Evolutionary conservation across 2,888 invertebrate genomes (phyloP), one percentile per base, ranked within the genome.

Genomic region (Microctonus aethiopoides): DNA sequence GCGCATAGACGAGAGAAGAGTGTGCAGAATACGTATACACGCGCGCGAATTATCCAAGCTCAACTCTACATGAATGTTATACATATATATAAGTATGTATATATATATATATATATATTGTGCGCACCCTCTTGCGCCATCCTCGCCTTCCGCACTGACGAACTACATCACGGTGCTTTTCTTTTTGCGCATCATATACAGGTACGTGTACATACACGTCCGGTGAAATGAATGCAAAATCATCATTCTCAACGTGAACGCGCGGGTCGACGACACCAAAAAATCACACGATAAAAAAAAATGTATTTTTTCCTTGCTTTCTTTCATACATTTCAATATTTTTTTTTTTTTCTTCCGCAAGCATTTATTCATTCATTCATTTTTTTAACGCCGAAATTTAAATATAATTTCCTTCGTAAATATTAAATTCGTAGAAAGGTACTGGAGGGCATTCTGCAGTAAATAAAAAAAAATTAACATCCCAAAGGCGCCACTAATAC

Each of bases 151-250:
- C 57, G 66, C 66, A 66, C 66, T 57, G 41, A 66, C 56, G 66
- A 66, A 46, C 66, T 66, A 57, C 46, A 46, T 46, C 57, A 57
- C 56, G 68, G 75, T 77, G 75, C 77, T 77, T 76, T 76, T 66
- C 57, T 66, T 66, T 57, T 24, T 66, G 46, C 46, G 29, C 41
- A 26, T 26, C n/a, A 22, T 9, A 36, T 34, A 52, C 22, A 34
- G 34, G 36, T 24, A 16, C 10, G 63, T 70, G 72, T 72, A 56
- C 61, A 66, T 61, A 62, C 69, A 71, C 68, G 73, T 74, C 75
- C 74, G 67, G 69, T 70, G 67, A 63, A 72, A 76, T 75, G 76
- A 78, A 79, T 78, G 67, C 76, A 20, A 66, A 72, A 61, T 75
- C 75, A 70, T 75, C 73, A 74, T 70, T 39, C 51, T 65, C 46